Evolutionary conservation across 2,113 vertebrate genomes (phyloP), one percentile per base, ranked within the genome.

Genomic region (Rutilus rutilus): DNA sequence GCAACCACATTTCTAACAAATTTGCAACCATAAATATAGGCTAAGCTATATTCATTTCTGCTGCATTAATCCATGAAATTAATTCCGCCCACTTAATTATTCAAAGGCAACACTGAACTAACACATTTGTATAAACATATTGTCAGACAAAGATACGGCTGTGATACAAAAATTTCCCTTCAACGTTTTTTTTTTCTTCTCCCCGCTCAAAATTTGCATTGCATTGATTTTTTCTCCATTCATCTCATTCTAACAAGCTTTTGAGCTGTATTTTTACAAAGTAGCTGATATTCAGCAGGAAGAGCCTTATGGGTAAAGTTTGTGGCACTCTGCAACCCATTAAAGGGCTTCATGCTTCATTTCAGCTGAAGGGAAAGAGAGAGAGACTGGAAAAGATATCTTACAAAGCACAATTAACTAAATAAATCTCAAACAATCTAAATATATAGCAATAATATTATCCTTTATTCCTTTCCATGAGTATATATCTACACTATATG

Each of bases 371-470:
- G 36, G 14, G 36, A 45, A 11, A 30, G 15, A 30, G 57, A 7
- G 5, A 4, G 74, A 33, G 47, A 77, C 27, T 77, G 25, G 2
- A 65, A 65, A 67, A 27, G 5, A 65, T 4, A 81, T 62, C 42
- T 69, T 64, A 50, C 10, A 45, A 25, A 45, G 45, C 42, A 82
- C 25, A 82, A 67, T 82, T 82, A 82, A 36, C 62, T 36, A 23
- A 69, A 50, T 81, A 30, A 81, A 27, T 67, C 60, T 54, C 1
- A 65, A 69, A 33, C 10, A 33, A 45, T 67, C 42, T 19, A 81
- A 82, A 67, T 82, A 45, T 25, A 65, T 6, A 30, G 78, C n/a
- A 3, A 5, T 27, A 45, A 62, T 64, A 80, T 82, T 19, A 82
- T 30, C n/a, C 15, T 42, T 42, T 42, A 42, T 42, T 42, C 39